Conservation (phyloP, 2,888 invertebrate genomes). For the Eustalomyia histrio region DNA sequence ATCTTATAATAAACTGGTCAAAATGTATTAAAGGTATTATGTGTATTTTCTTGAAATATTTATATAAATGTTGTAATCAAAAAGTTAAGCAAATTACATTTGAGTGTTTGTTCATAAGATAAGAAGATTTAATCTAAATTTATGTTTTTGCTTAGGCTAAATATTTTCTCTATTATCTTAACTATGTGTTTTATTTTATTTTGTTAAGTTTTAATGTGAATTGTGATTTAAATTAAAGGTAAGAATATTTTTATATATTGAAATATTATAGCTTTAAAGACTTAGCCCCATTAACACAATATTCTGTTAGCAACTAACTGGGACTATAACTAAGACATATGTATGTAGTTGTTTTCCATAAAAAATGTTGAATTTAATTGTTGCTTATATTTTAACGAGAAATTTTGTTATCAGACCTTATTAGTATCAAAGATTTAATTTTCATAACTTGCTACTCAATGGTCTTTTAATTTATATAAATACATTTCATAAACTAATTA, state of each 20-base stretch:
- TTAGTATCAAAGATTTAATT: no score
- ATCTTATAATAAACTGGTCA: constrained; percentile 44
- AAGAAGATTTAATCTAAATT: constrained; percentile 54
- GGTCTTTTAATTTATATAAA: no score
- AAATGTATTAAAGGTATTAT: constrained; percentile 41
- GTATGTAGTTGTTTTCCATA: no score
- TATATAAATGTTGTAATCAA: constrained; percentile 8
- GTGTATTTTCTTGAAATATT: constrained; percentile 15
- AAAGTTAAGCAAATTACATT: background rate
- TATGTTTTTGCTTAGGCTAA: constrained; percentile 40
- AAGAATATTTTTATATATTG: background rate
- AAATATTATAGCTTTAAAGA: background rate
- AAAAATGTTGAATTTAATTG: no score
- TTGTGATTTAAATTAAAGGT: background rate
- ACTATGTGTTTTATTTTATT: background rate
- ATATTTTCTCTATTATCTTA: background rate
- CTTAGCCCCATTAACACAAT: no score
- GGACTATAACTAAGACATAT: no score
- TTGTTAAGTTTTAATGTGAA: constrained; percentile 11
- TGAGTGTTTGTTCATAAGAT: constrained; percentile 7
- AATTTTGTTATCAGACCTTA: no score
- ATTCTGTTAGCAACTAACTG: no score
- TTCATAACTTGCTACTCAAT: no score
- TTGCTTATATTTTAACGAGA: no score
- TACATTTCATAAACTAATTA: no score